These are phyloP conservation scores for Paracyclopina nana DNA, from an alignment of 1,140 invertebrate genomes.

Conservation along the genomic window DNA sequence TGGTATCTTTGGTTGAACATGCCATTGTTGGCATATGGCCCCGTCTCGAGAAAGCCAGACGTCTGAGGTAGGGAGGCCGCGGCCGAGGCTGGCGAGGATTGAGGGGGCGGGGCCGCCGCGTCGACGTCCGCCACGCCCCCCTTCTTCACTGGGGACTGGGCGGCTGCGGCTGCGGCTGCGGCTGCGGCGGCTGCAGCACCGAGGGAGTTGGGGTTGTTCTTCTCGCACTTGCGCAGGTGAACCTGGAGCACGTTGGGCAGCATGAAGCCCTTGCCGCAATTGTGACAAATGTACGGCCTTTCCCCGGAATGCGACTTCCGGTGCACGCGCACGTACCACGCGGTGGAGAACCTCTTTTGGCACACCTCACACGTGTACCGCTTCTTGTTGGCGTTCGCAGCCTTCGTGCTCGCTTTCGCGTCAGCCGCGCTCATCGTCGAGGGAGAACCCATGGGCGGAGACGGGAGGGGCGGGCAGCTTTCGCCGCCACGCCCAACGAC, in stretches of 20 bases:
- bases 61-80: background rate
- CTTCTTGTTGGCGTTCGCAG: conserved; percentile 11
- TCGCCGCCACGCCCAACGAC: no score
- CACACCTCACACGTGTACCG: conserved; percentile 13
- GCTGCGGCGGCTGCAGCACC: background rate
- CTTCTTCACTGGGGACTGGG: background rate
- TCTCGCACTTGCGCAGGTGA: conserved; percentile 13
- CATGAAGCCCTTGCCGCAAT: conserved; percentile 15
- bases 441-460: no score
- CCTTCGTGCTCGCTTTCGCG: background rate
- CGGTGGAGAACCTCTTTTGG: conserved; percentile 13
- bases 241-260: conserved; percentile 15
- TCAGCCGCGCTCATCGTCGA: background rate
- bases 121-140: background rate
- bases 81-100: background rate
- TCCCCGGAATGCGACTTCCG: conserved; percentile 50
- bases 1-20: background rate
- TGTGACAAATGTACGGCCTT: conserved; percentile 54
- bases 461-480: no score
- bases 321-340: conserved; percentile 20
- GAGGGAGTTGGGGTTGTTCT: conserved; percentile 1
- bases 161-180: background rate
- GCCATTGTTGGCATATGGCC: background rate
- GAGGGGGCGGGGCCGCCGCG: background rate
- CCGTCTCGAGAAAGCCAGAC: background rate